These are phyloP conservation scores for Montipora efflorescens DNA, from an alignment of 64 coral and sea anemone genomes.

Conservation along the genomic window DNA sequence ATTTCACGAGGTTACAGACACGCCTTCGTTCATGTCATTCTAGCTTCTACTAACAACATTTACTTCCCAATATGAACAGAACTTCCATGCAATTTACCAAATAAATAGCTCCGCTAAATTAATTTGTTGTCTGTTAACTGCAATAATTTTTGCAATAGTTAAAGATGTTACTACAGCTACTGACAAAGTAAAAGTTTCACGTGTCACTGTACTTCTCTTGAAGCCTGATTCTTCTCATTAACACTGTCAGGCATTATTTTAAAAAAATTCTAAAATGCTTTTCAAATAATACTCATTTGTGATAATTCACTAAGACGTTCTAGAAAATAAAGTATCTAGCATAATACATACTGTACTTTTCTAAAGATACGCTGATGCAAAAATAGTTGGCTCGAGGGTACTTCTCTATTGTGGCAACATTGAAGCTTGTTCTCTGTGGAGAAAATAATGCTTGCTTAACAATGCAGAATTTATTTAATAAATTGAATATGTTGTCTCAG, in stretches of 20 bases:
- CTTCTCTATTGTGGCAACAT: not conserved
- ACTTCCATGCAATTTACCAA: too few relatives aligned
- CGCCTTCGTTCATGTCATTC: too few relatives aligned
- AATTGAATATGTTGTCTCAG: too few relatives aligned
- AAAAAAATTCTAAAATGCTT: constrained; percentile 30
- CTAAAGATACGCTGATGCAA: constrained; percentile 5
- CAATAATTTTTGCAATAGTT: too few relatives aligned
- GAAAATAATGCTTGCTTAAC: not conserved
- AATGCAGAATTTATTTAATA: too few relatives aligned
- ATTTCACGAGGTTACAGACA: too few relatives aligned
- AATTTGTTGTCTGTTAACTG: too few relatives aligned
- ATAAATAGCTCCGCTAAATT: too few relatives aligned
- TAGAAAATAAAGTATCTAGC: not conserved
- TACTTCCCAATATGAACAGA: too few relatives aligned
- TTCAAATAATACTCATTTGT: not conserved
- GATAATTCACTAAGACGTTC: not conserved
- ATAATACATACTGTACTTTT: not conserved
- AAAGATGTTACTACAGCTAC: not conserved
- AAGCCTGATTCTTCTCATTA: not conserved
- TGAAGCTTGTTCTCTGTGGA: not conserved
- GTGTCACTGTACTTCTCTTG: not conserved
- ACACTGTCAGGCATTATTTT: not conserved
- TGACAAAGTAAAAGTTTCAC: not conserved
- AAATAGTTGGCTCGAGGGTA: constrained; percentile 23
- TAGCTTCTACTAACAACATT: too few relatives aligned